Conservation (phyloP, 2,888 invertebrate species). For the Hirtodrosophila duncani region DNA sequence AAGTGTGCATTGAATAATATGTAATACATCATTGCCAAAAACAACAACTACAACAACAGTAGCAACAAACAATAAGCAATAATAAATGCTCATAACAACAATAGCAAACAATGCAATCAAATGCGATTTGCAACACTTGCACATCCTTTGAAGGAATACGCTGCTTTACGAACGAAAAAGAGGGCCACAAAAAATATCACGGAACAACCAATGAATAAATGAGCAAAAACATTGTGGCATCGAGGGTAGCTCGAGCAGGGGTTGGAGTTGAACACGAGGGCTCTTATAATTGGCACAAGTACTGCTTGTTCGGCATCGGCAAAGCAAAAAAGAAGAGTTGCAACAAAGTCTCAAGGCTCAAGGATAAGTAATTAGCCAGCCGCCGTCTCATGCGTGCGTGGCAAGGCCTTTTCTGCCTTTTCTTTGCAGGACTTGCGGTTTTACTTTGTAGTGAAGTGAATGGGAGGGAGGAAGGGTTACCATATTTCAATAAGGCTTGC, state of each 20-base stretch:
- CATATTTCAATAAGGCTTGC: constrained; percentile 50
- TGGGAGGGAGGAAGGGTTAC: constrained; percentile 10
- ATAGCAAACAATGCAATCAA: constrained; percentile 67
- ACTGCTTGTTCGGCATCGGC: no score
- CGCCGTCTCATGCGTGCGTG: constrained; percentile 1
- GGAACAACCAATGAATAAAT: constrained; percentile 43
- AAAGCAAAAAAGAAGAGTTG: constrained; percentile 48
- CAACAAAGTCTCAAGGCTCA: constrained; percentile 45
- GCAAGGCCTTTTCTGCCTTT: constrained; percentile 4
- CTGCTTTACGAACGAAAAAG: constrained; percentile 1
- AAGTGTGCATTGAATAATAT: constrained; percentile 60
- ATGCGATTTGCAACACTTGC: constrained; percentile 71
- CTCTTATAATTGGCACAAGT: constrained; percentile 58
- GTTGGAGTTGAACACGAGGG: not conserved
- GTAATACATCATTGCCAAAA: constrained; percentile 67
- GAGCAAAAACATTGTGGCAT: constrained; percentile 57
- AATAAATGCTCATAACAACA: constrained; percentile 53
- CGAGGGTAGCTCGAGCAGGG: no score
- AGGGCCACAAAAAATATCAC: constrained; percentile 6
- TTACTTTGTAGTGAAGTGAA: constrained; percentile 64
- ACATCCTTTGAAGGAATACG: constrained; percentile 55
- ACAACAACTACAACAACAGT: no score
- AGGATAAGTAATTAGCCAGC: constrained; percentile 63
- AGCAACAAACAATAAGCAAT: constrained; percentile 31
- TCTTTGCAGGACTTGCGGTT: constrained; percentile 52